phyloP scores from a whole-genome alignment of 2,113 vertebrate genomes.

The Pimephales promelas region DNA sequence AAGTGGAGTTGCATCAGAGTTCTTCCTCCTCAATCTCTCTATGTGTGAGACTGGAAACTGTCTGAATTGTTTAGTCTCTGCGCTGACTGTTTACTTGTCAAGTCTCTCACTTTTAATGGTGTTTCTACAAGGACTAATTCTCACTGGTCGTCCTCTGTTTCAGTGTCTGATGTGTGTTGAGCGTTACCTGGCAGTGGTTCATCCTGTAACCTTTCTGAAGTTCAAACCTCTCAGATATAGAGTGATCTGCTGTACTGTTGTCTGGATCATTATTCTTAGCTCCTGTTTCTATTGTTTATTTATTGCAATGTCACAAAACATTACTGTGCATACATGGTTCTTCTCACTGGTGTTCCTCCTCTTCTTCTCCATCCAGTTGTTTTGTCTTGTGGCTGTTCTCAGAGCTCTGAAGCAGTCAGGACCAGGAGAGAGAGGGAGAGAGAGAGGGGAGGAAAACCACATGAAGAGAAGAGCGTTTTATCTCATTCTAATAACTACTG shows the following conservation, averaged over 20 bases:
- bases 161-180: too few species aligned
- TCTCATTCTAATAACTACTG: background rate
- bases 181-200: too few species aligned
- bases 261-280: too few species aligned
- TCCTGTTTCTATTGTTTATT: background rate
- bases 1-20: too few species aligned
- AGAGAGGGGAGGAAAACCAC: background rate
- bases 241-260: too few species aligned
- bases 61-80: too few species aligned
- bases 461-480: background rate
- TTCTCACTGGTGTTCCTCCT: too few species aligned
- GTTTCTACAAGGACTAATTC: background rate
- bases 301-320: background rate
- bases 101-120: background rate
- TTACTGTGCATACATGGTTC: rapidly evolving
- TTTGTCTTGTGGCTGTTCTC: background rate
- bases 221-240: too few species aligned
- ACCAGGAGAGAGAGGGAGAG: background rate
- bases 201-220: too few species aligned
- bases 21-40: too few species aligned
- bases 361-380: too few species aligned
- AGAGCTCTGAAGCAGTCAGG: background rate
- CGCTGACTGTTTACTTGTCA: background rate
- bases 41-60: too few species aligned
- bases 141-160: background rate